These are phyloP conservation scores for Endomychus coccineus DNA, from an alignment of 2,888 invertebrate species.

Conservation along the genomic window DNA sequence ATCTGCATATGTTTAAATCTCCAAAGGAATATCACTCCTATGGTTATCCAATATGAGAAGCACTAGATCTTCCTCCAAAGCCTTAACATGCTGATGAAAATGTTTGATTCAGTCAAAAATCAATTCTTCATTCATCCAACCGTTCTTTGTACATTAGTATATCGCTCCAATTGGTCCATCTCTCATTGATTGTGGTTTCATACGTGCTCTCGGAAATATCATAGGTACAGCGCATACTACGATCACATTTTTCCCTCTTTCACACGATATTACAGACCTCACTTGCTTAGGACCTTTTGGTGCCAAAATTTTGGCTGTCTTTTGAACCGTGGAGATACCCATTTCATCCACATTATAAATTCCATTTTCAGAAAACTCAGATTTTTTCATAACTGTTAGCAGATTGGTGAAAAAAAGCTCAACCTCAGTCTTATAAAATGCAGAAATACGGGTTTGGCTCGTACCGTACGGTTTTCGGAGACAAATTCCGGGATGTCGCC, in stretches of 20 bases:
- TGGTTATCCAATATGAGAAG: slow-evolving; percentile 15
- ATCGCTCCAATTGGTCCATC: slow-evolving; percentile 13
- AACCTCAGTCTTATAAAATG: slow-evolving; percentile 27
- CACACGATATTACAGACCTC: slow-evolving; percentile 8
- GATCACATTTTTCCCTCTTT: slow-evolving; percentile 12
- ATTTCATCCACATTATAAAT: slow-evolving; percentile 41
- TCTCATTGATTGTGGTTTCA: slow-evolving; percentile 18
- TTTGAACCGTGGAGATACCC: slow-evolving; percentile 38
- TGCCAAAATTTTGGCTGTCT: slow-evolving; percentile 31
- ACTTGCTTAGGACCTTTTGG: slow-evolving; percentile 12
- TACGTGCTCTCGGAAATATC: background rate
- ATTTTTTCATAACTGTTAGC: slow-evolving; percentile 21
- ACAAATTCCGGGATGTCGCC: slow-evolving; percentile 8
- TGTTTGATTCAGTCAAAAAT: slow-evolving; percentile 15
- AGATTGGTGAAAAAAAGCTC: slow-evolving; percentile 25
- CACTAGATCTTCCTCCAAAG: no score
- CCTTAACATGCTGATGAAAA: slow-evolving; percentile 14
- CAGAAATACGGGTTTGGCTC: slow-evolving; percentile 25
- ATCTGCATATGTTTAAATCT: slow-evolving; percentile 14
- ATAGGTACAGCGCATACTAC: slow-evolving; percentile 7
- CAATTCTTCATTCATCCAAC: slow-evolving; percentile 10
- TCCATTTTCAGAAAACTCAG: slow-evolving; percentile 20
- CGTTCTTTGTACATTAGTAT: slow-evolving; percentile 4
- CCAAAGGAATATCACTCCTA: slow-evolving; percentile 12
- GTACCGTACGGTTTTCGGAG: slow-evolving; percentile 27